phyloP scores from a whole-genome alignment of 2,797 vertebrate species.

The Bradypodion pumilum region DNA sequence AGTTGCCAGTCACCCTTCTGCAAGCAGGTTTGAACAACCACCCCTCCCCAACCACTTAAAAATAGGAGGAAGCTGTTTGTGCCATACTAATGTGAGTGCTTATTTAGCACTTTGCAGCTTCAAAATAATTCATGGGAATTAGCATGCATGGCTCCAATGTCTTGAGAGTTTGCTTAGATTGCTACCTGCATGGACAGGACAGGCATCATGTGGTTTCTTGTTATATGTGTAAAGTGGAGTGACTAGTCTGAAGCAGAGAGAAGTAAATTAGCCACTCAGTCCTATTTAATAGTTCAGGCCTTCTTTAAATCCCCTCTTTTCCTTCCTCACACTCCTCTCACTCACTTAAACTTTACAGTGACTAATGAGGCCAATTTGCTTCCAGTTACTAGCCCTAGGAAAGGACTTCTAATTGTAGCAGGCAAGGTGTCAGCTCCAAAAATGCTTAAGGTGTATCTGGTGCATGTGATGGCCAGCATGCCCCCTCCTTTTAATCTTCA shows the following conservation, averaged over 20 bases:
- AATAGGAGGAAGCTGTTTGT: conserved; percentile 24
- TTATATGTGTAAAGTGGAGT: conserved; percentile 47
- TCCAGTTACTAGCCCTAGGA: conserved; percentile 67
- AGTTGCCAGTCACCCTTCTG: conserved; percentile 21
- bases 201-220: conserved; percentile 61
- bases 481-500: conserved; percentile 50
- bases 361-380: conserved; percentile 69
- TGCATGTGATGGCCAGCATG: conserved; percentile 53
- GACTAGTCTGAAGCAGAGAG: conserved; percentile 61
- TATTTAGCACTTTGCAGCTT: conserved; percentile 30
- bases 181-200: conserved; percentile 43
- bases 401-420: conserved; percentile 65
- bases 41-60: background rate
- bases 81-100: conserved; percentile 50
- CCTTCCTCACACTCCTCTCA: conserved; percentile 31
- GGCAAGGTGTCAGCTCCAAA: conserved; percentile 56
- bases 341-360: conserved; percentile 64
- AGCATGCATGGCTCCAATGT: conserved; percentile 10
- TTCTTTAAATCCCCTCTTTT: conserved; percentile 48
- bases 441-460: conserved; percentile 50
- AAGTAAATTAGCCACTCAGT: conserved; percentile 57
- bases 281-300: conserved; percentile 51
- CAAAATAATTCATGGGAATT: conserved; percentile 45
- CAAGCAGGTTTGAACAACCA: conserved; percentile 12
- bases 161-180: conserved; percentile 53